phyloP scores from a whole-genome alignment of 2,113 vertebrate genomes.

The Hyaena hyaena region DNA sequence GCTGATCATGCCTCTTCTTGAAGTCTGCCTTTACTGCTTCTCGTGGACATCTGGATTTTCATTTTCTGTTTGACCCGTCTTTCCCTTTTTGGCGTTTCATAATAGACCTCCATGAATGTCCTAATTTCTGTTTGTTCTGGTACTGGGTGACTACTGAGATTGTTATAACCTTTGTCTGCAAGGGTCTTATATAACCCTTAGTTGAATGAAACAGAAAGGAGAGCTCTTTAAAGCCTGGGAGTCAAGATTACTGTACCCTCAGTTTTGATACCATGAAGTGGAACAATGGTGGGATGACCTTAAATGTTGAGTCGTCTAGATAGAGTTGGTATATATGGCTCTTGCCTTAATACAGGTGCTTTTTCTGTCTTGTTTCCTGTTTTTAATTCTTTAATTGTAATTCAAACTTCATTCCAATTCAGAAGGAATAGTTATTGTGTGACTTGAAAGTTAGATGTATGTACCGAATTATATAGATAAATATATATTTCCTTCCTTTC shows the following conservation, averaged over 20 bases:
- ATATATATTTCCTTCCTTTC: background rate
- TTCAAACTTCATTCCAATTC: slow-evolving; percentile 24
- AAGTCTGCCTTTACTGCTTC: background rate
- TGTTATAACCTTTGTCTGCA: background rate
- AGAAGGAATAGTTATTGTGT: background rate
- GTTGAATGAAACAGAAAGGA: background rate
- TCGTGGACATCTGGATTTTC: background rate
- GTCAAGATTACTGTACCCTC: background rate
- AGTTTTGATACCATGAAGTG: background rate
- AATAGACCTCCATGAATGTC: background rate
- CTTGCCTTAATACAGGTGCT: background rate
- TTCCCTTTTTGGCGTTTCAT: background rate
- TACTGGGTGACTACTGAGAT: background rate
- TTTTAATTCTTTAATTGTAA: background rate
- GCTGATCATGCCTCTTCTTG: background rate
- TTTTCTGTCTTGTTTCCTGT: background rate
- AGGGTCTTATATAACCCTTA: background rate
- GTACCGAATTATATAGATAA: background rate
- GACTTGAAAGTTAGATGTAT: background rate
- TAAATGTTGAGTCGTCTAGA: background rate
- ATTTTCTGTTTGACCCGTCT: background rate
- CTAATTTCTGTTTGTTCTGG: background rate
- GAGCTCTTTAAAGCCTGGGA: background rate
- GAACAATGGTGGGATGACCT: background rate
- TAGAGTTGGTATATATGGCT: background rate